phyloP scores from a whole-genome alignment of 2,888 invertebrate genomes.

The Latrodectus hesperus region DNA sequence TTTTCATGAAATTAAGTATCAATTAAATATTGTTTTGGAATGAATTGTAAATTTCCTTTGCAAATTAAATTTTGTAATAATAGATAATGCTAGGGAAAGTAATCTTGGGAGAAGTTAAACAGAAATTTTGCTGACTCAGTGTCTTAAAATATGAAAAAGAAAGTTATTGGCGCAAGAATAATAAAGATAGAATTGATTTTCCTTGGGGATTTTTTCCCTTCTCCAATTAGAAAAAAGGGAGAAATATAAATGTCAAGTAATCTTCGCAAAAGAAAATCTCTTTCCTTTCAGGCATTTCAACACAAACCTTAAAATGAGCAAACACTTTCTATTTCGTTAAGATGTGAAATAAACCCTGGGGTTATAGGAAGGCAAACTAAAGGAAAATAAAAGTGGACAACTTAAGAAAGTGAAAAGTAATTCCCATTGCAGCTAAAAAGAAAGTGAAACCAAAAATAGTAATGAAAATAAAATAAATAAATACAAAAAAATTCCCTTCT shows the following conservation, averaged over 20 bases:
- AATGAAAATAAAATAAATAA: constrained; percentile 32
- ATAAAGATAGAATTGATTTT: not conserved
- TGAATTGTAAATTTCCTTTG: too few species aligned
- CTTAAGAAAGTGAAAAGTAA: constrained; percentile 66
- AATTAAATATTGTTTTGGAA: too few species aligned
- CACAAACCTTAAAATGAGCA: constrained; percentile 62
- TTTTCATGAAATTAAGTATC: too few species aligned
- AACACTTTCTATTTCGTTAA: constrained; percentile 69
- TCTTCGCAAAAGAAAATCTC: constrained; percentile 21
- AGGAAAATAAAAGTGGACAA: constrained; percentile 49
- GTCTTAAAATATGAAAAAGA: too few species aligned
- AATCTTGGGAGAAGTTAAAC: too few species aligned
- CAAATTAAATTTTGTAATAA: too few species aligned
- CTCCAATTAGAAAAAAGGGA: not conserved
- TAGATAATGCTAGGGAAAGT: too few species aligned
- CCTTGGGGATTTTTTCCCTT: not conserved
- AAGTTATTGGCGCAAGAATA: too few species aligned
- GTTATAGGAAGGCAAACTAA: constrained; percentile 41
- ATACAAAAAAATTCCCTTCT: constrained; percentile 34
- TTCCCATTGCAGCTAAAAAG: constrained; percentile 59
- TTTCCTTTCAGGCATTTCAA: constrained; percentile 52
- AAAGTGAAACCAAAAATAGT: constrained; percentile 1
- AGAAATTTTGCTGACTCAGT: too few species aligned
- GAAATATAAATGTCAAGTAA: not conserved
- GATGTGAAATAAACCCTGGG: constrained; percentile 58